Base-by-base conservation (phyloP, 1,140 invertebrate species). In the Brachionus koreanus region DNA sequence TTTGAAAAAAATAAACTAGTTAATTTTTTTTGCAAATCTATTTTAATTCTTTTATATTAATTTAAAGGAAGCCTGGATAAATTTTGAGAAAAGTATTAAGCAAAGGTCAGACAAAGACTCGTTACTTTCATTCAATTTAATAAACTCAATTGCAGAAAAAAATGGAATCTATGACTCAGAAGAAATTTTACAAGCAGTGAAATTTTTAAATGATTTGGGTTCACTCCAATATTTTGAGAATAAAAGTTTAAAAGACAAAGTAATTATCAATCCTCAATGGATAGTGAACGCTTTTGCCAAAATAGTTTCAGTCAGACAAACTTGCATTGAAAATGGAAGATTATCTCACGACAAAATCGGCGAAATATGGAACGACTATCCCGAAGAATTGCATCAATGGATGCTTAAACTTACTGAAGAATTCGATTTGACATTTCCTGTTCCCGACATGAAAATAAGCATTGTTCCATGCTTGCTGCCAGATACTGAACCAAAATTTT, bases 201-300 rank as follows among this genome's bases (percentile, higher is more conserved):
- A 86, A 83, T 88, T 88, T 63, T 84, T 88, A 9, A 86, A 87
- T 84, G 86, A 88, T 65, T 83, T 88, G 6, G 87, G 87, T 9
- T 86, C 86, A 12, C 83, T 88, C 2, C 87, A 88, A 85, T 87
- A 87, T 83, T 88, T 88, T 83, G 85, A 86, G 82, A 87, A 85
- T 25, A 84, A 85, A 13, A 86, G 86, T 39, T 83, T 88, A 43
- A 83, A 85, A 42, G 83, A 84, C 29, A 83, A 86, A 33, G 85
- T 88, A 5, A 86, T 88, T n/a, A 87, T 88, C 12, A 84, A 86
- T 13, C 87, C 87, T 9, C 87, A 88, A 42, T 88, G 87, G 87
- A 87, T 88, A 81, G 87, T 88, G 3, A 86, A 88, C 83, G 87
- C 86, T 25, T 88, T 88, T 86, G 85, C 87, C 4, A 87, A 87